These are phyloP conservation scores for Carcharodon carcharias DNA, from an alignment of 2,797 vertebrate species.

Conservation along the genomic window DNA sequence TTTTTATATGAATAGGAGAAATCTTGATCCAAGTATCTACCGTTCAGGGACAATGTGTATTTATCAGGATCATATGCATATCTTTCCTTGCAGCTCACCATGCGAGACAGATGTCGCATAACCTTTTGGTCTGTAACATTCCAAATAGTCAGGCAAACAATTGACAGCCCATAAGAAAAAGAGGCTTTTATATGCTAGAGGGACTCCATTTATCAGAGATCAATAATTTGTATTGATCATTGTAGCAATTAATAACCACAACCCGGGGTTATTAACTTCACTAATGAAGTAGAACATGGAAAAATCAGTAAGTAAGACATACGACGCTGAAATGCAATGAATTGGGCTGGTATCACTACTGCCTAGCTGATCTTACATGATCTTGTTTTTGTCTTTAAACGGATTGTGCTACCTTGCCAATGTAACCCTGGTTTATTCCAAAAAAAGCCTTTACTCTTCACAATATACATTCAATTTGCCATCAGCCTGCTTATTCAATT, in stretches of 20 bases:
- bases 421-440: neutral
- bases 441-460: neutral
- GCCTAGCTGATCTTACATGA: neutral
- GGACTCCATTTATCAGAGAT: neutral
- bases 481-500: neutral
- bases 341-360: neutral
- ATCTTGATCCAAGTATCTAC: neutral
- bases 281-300: constrained; percentile 32
- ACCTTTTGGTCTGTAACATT: neutral
- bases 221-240: constrained; percentile 31
- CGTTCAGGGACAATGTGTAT: neutral
- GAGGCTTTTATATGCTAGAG: neutral
- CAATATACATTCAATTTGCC: neutral
- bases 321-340: neutral
- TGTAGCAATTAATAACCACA: constrained; percentile 21
- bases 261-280: constrained; percentile 34
- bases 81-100: neutral
- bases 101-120: neutral
- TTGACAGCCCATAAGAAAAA: neutral
- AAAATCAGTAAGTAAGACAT: constrained; percentile 30
- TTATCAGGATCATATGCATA: neutral
- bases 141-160: neutral
- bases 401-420: neutral
- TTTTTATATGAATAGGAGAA: neutral
- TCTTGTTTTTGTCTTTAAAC: neutral